Base-by-base conservation (phyloP, 2,113 vertebrate genomes). In the Desmodus rotundus region DNA sequence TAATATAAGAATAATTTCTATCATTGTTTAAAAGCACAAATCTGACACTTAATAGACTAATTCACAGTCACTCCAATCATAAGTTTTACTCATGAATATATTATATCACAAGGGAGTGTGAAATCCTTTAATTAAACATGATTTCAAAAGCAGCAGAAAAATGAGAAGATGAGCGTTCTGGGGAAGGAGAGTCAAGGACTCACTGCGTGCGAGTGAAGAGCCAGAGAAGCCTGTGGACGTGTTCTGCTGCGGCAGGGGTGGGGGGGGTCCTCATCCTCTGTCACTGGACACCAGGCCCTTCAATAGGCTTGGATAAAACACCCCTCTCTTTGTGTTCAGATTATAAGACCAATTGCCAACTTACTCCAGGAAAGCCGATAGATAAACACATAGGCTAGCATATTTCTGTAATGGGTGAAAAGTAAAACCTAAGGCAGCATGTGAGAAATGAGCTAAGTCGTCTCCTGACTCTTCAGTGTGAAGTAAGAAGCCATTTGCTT, bases 41-140 rank as follows among this genome's bases (percentile, higher is more conserved):
- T 92, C 90, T 96, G 94, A 72, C 81, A 52, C 84, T 93, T 91
- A 96, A 87, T 96, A 91, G 94, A 95, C 83, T 97, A 95, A 96
- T 96, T 97, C 82, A 85, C 41, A 81, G 88, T 97, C 96, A 94
- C 82, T 96, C 90, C 95, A 97, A 20, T 96, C 87, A 81, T 86
- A 97, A 87, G 96, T 96, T 95, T 91, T 96, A 52, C 67, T 96
- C 93, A 90, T 96, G 95, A 94, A 89, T 97, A 89, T 97, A 94
- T 96, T 96, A 11, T 93, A 95, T 94, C 95, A 96, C 91, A 86
- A 91, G 96, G 96, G 96, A 94, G 96, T 95, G 92, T 96, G 96
- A 97, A 97, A 97, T 97, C 94, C 96, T 98, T 94, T 98, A 97
- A 97, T 98, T 97, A 96, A 97, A 97, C 96, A 95, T 93, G 87